A percentile compares a stretch with the other conserved stretches of the same genome.
phyloP scores from a whole-genome alignment of 1,140 invertebrate genomes.

The Carcinoscorpius rotundicauda region DNA sequence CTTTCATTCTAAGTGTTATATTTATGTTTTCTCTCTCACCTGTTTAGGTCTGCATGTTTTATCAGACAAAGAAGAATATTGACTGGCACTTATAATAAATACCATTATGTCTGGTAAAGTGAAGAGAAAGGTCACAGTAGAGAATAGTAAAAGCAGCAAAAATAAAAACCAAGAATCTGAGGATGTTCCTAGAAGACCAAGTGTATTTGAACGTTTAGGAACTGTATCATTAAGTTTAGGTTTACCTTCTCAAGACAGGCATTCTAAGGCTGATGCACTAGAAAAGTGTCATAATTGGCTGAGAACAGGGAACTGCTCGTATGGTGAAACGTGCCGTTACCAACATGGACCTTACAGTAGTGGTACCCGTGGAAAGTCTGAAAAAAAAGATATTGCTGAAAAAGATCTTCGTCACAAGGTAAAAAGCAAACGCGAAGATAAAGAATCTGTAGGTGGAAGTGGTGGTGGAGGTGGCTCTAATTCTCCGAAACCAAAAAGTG shows the following conservation, averaged over 20 bases:
- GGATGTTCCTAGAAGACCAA: conserved; percentile 11
- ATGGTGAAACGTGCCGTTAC: conserved; percentile 18
- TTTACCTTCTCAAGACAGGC: conserved; percentile 2
- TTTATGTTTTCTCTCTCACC: too few species aligned
- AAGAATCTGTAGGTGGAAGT: conserved; percentile 6
- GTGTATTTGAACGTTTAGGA: conserved; percentile 22
- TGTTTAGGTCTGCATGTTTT: too few species aligned
- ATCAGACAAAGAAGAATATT: too few species aligned
- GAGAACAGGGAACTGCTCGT: conserved; percentile 16
- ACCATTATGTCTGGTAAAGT: conserved; percentile 13
- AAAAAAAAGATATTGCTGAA: conserved; percentile 12
- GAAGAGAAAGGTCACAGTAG: conserved; percentile 21
- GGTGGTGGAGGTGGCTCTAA: not conserved
- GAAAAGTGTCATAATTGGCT: conserved; percentile 21
- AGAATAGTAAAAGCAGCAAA: conserved; percentile 15
- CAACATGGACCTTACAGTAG: conserved; percentile 14
- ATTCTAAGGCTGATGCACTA: conserved; percentile 3
- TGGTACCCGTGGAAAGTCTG: conserved; percentile 9
- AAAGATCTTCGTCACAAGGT: conserved; percentile 17
- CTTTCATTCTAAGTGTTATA: too few species aligned
- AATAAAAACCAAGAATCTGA: conserved; percentile 1
- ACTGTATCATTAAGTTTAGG: conserved; percentile 13
- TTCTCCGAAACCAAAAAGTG: not conserved
- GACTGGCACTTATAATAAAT: too few species aligned
- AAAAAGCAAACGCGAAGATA: conserved; percentile 16